These are phyloP conservation scores for Andrena camellia DNA, from an alignment of 2,888 invertebrate genomes.

Conservation along the genomic window DNA sequence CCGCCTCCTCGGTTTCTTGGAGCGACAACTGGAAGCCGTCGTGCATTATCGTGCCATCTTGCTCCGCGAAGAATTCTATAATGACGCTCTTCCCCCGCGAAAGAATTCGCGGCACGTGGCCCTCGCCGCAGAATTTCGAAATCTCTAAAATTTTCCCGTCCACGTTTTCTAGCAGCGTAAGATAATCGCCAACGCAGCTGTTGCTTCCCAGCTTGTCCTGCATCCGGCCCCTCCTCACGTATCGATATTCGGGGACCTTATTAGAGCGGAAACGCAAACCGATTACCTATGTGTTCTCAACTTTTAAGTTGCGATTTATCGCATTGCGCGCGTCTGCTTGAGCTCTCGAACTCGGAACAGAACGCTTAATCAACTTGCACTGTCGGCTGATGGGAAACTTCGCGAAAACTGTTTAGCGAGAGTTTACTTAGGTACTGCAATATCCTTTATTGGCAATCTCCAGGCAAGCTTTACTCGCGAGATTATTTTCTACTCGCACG, in stretches of 20 bases:
- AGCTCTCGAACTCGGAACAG: not conserved
- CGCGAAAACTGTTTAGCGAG: not conserved
- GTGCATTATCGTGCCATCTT: constrained; percentile 81
- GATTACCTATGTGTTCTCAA: not conserved
- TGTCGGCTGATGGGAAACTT: constrained; percentile 2
- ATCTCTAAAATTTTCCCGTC: constrained; percentile 77
- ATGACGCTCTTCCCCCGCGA: constrained; percentile 77
- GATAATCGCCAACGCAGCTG: constrained; percentile 78
- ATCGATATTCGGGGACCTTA: constrained; percentile 49
- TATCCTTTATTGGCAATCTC: constrained; percentile 8
- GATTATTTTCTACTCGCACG: constrained; percentile 9
- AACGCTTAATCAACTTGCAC: constrained; percentile 27
- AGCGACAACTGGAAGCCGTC: constrained; percentile 79
- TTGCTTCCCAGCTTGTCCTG: constrained; percentile 63
- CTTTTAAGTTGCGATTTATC: too few species aligned
- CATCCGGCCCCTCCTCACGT: constrained; percentile 59
- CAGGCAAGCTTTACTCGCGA: not conserved
- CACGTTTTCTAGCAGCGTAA: constrained; percentile 76
- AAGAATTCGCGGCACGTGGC: constrained; percentile 77
- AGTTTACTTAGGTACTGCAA: constrained; percentile 20
- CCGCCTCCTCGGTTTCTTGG: constrained; percentile 70
- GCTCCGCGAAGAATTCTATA: constrained; percentile 76
- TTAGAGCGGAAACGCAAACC: not conserved
- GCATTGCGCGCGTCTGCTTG: not conserved
- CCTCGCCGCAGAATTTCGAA: constrained; percentile 78